Conservation (phyloP, 2,888 invertebrate genomes). For the Eudemis profundana region DNA sequence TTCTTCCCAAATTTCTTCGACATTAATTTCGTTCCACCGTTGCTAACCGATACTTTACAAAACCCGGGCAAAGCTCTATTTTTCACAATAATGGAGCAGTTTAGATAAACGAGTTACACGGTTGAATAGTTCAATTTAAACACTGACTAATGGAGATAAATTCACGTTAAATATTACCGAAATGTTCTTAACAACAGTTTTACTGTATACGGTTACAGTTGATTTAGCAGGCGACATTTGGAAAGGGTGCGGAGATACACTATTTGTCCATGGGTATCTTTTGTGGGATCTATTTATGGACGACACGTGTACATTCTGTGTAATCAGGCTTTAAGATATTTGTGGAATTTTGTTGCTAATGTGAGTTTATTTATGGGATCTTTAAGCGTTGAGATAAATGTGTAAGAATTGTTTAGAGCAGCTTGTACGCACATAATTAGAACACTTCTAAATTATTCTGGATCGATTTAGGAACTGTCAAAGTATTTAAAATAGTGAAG, state of each 20-base stretch:
- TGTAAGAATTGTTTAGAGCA: background rate
- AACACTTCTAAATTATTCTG: too few relatives aligned
- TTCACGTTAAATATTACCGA: constrained; percentile 61
- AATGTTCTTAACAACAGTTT: constrained; percentile 63
- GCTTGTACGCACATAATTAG: too few relatives aligned
- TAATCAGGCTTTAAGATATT: constrained; percentile 30
- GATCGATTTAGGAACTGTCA: too few relatives aligned
- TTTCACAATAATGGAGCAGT: constrained; percentile 45
- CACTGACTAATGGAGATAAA: constrained; percentile 63
- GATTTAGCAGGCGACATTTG: constrained; percentile 69
- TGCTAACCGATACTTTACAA: constrained; percentile 37
- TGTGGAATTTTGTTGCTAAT: constrained; percentile 19
- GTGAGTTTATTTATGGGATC: constrained; percentile 10
- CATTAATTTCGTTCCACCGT: constrained; percentile 26
- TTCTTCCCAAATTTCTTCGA: constrained; percentile 25
- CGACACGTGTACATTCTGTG: constrained; percentile 47
- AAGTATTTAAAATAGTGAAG: too few relatives aligned
- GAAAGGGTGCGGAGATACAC: constrained; percentile 58
- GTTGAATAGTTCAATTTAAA: constrained; percentile 46
- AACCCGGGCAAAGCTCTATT: constrained; percentile 34
- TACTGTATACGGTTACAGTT: constrained; percentile 70
- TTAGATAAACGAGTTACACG: constrained; percentile 44
- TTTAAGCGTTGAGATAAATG: background rate
- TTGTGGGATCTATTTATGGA: constrained; percentile 49
- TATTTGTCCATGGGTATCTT: constrained; percentile 54